phyloP scores from a whole-genome alignment of 2,888 invertebrate genomes.

The Rhagophthalmus giganteus region DNA sequence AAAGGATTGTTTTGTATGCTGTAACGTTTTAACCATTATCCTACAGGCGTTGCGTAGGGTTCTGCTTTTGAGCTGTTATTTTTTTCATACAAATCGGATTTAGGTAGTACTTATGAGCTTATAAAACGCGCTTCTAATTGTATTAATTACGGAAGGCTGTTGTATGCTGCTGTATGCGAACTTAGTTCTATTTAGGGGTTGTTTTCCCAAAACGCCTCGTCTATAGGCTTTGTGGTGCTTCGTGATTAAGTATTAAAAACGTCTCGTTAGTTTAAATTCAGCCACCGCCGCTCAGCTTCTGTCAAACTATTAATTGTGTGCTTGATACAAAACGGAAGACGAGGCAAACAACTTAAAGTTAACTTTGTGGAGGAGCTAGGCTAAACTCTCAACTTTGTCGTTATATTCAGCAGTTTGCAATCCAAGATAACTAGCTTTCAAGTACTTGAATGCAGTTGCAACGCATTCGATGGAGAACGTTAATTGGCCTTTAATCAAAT shows the following conservation, averaged over 20 bases:
- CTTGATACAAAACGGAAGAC: conserved; percentile 3
- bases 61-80: no score
- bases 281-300: neutral
- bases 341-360: conserved; percentile 10
- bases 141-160: conserved; percentile 12
- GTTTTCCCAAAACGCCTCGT: conserved; percentile 5
- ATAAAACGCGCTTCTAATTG: conserved; percentile 14
- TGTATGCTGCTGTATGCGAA: conserved; percentile 4
- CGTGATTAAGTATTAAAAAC: conserved; percentile 15
- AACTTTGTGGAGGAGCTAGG: conserved; percentile 10
- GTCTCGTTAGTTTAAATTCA: conserved; percentile 12
- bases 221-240: conserved; percentile 7
- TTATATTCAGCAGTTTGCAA: conserved; percentile 3
- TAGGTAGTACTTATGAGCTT: conserved; percentile 11
- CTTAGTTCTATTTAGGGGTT: conserved; percentile 9
- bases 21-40: conserved; percentile 13
- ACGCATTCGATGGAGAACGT: conserved; percentile 6
- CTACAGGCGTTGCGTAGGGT: conserved; percentile 3
- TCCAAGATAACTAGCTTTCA: conserved; percentile 9
- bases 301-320: conserved; percentile 9
- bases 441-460: conserved; percentile 11
- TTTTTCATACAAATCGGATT: conserved; percentile 10
- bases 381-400: conserved; percentile 8
- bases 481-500: conserved; percentile 20
- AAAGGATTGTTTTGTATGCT: conserved; percentile 12